Evolutionary conservation across 2,888 invertebrate species (phyloP), one percentile per base, ranked within the genome.

Genomic region (Ennomos quercinarius): DNA sequence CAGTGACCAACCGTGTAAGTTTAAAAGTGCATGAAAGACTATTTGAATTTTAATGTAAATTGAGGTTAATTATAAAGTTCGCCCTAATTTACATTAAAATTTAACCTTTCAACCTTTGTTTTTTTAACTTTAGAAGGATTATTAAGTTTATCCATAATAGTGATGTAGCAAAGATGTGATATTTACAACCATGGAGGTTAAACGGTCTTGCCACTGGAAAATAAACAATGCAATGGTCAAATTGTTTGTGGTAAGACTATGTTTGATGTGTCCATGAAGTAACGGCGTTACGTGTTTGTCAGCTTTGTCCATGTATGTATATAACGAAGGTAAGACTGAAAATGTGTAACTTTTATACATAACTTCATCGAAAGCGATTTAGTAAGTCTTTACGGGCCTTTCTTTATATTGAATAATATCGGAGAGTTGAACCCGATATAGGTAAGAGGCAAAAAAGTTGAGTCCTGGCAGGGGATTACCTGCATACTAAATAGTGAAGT

Each of bases 251-350:
- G 27, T 27, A 6, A 27, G 27, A 27, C 27, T 27, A 27, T 17
- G 17, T 42, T 52, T 41, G 17, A 57, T 49, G 50, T 53, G 48
- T 49, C 13, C 50, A 57, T 52, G 63, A 56, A 61, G n/a, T 58
- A 53, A 47, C 40, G 39, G 50, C 11, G 44, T 44, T 48, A 27
- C 46, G 44, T 63, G 55, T 50, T 61, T 45, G 52, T 61, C 66
- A 60, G 64, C 67, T 57, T 72, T 78, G 89, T 87, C 87, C 87
- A 87, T 88, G 86, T 88, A 84, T 90, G 89, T 90, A 89, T 76
- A 88, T 89, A 87, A 83, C 75, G 80, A 84, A 87, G 80, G 87
- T 83, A 91, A 91, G 91, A 91, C 89, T 91, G 90, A 87, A 65
- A 70, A 70, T 73, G 73, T 75, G 74, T 66, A 57, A 66, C 64